These are phyloP conservation scores for Odontocerum albicorne DNA, from an alignment of 2,888 invertebrate species.

Conservation along the genomic window DNA sequence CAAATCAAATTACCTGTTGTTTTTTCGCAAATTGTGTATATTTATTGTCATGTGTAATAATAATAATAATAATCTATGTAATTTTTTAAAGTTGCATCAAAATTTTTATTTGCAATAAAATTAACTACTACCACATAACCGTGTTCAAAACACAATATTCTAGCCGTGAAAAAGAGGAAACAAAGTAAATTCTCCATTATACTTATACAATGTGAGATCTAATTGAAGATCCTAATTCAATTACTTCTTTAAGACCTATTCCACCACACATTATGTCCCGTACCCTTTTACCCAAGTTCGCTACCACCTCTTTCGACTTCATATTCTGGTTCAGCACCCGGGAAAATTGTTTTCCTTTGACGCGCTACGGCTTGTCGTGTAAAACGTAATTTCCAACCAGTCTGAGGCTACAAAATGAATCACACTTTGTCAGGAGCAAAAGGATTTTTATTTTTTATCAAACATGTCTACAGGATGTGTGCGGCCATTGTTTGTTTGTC, in stretches of 20 bases:
- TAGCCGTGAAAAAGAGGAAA: too few relatives aligned
- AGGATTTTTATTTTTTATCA: slow-evolving; percentile 7
- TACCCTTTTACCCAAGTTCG: background rate
- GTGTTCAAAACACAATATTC: too few relatives aligned
- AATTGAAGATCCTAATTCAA: slow-evolving; percentile 16
- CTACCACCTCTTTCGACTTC: slow-evolving; percentile 9
- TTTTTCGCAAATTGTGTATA: too few relatives aligned
- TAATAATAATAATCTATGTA: too few relatives aligned
- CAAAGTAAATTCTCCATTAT: too few relatives aligned
- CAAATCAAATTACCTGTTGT: too few relatives aligned
- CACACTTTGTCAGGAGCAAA: slow-evolving; percentile 4
- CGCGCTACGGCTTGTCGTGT: slow-evolving; percentile 21
- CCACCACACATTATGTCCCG: slow-evolving; percentile 12
- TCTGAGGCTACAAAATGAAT: slow-evolving; percentile 16
- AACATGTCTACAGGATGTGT: slow-evolving; percentile 3
- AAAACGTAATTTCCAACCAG: slow-evolving; percentile 17
- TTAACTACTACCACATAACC: too few relatives aligned
- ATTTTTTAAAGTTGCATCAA: too few relatives aligned
- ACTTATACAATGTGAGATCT: slow-evolving; percentile 6
- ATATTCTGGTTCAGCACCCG: slow-evolving; percentile 29
- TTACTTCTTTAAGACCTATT: slow-evolving; percentile 2
- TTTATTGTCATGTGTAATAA: too few relatives aligned
- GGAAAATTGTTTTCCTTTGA: slow-evolving; percentile 34
- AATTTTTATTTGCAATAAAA: too few relatives aligned
- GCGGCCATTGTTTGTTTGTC: slow-evolving; percentile 8